A percentile compares a stretch with the other conserved stretches of the same genome.
phyloP scores from a whole-genome alignment of 2,888 invertebrate genomes.

The Drosophila kambysellisi region DNA sequence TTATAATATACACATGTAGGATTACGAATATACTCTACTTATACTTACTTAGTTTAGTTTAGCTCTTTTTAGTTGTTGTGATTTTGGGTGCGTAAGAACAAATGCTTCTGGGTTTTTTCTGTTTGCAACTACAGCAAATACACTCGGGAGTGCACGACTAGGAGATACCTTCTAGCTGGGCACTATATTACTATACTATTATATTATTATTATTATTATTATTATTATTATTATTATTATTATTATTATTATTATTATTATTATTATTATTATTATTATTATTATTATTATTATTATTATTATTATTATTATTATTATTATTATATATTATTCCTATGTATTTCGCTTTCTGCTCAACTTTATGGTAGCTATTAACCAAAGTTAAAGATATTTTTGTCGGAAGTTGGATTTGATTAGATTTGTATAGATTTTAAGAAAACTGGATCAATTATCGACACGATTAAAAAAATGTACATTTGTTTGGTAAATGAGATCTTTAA shows the following conservation, averaged over 20 bases:
- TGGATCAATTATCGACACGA: not conserved
- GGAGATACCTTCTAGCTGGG: not conserved
- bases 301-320: no score
- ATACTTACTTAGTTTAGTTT: not conserved
- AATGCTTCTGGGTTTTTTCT: slow-evolving; percentile 28
- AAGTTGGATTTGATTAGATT: not conserved
- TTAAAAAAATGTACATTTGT: not conserved
- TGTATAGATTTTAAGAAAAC: not conserved
- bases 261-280: no score
- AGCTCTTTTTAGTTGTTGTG: slow-evolving; percentile 21
- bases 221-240: no score
- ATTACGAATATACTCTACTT: slow-evolving; percentile 11
- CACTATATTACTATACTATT: no score
- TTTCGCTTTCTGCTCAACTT: not conserved
- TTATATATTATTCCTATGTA: no score
- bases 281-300: no score
- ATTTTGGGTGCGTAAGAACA: slow-evolving; percentile 55
- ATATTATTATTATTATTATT: no score
- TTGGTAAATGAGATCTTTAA: not conserved
- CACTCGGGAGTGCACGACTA: not conserved
- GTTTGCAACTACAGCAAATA: not conserved
- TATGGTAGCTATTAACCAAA: not conserved
- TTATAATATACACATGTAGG: slow-evolving; percentile 10
- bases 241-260: no score
- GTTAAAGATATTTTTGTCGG: not conserved